Evolutionary conservation across 2,888 invertebrate genomes (phyloP).

Genomic region (Axea sp.): DNA sequence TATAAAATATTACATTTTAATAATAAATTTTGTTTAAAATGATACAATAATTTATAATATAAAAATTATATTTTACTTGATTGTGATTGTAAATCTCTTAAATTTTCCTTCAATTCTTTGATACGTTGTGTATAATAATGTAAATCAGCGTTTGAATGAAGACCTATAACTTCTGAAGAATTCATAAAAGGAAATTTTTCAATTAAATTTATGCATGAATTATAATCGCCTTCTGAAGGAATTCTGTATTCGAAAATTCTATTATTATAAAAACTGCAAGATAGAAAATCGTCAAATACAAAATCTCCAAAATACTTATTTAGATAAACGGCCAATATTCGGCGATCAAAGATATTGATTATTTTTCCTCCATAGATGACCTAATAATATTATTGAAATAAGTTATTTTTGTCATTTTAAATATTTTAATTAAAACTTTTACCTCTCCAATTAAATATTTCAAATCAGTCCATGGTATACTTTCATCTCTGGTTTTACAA

Average conservation of each 20-base stretch:
- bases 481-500: slow-evolving; percentile 81
- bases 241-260: slow-evolving; percentile 87
- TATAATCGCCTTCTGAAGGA: slow-evolving; percentile 84
- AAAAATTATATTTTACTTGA: slow-evolving; percentile 82
- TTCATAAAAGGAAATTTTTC: slow-evolving; percentile 91
- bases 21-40: too few species aligned
- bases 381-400: slow-evolving; percentile 80
- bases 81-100: slow-evolving; percentile 94
- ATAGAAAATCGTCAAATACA: slow-evolving; percentile 93
- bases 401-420: too few species aligned
- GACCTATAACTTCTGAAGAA: slow-evolving; percentile 94
- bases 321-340: slow-evolving; percentile 92
- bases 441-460: slow-evolving; percentile 96
- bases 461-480: slow-evolving; percentile 93
- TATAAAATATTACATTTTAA: too few species aligned
- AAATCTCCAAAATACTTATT: slow-evolving; percentile 97
- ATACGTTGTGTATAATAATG: slow-evolving; percentile 94
- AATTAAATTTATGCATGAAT: slow-evolving; percentile 86
- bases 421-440: slow-evolving; percentile 30
- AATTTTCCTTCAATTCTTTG: slow-evolving; percentile 90
- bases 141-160: slow-evolving; percentile 96
- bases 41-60: background rate
- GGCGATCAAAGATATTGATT: slow-evolving; percentile 93
- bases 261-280: slow-evolving; percentile 93
- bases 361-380: slow-evolving; percentile 97